Evolutionary conservation across 2,888 invertebrate species (phyloP), one percentile per base, ranked within the genome.

Genomic region (Mellilla xanthometata): DNA sequence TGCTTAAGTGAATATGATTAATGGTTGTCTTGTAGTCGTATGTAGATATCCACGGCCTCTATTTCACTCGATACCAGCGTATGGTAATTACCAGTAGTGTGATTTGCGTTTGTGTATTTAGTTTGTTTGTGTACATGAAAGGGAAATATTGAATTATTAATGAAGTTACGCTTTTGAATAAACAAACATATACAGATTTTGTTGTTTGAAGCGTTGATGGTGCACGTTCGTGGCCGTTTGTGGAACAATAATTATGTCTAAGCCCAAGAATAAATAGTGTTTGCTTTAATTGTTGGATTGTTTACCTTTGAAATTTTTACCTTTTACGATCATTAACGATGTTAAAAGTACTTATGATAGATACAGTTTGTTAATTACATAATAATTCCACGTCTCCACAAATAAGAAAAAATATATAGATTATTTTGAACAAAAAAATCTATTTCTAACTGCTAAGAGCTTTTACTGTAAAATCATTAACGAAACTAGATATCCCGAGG

Each of bases 1-100:
- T 52, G 58, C 68, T 69, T 70, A 74, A 78, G 72, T 73, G 76
- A 69, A 68, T 68, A 72, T 81, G 81, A 78, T 77, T 72, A 77
- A 81, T 80, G 69, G 58, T 60, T 45, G 63, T 64, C 70, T 74
- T 76, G 69, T 76, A n/a, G n/a, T n/a, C n/a, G n/a, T n/a, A 52
- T 60, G 54, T 53, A 29, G 36, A 22, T 19, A 19, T 22, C 24
- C 15, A 34, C 42, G 42, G 49, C 54, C 49, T 49, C 49, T 51
- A 60, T 57, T 51, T 54, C 47, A 38, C 45, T 56, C 55, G 58
- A 44, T 59, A 56, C 59, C 52, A 62, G 50, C 56, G 66, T 68
- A 67, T 65, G 68, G 65, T 75, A 69, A 76, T 75, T 74, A 76
- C 58, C 39, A 13, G 44, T 45, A 36, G 61, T 64, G 61, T 66